Evolutionary conservation across 1,140 invertebrate species (phyloP).

Genomic region (honey bee (Apis mellifera)): Amel_HAv3.1 CM009937.2:4722001-4722500

Average conservation of each 20-base stretch:
- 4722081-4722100: not conserved
- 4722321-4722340: conserved; percentile 65
- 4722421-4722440: not conserved
- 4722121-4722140: too few species aligned
- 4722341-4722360: conserved; percentile 59
- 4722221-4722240: not conserved
- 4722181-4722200: not conserved
- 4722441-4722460: not conserved
- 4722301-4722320: conserved; percentile 69
- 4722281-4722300: conserved; percentile 69
- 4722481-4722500: not conserved
- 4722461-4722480: not conserved
- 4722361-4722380: conserved; percentile 37
- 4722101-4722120: too few species aligned
- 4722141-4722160: too few species aligned
- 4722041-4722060: not conserved
- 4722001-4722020: not conserved
- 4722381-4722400: not conserved
- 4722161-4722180: not conserved
- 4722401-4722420: conserved; percentile 30
- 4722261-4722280: not conserved
- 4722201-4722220: not conserved
- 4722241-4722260: not conserved
- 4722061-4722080: not conserved
- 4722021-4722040: not conserved